Conservation (phyloP, 2,113 vertebrate species). For the Cathartes aura region DNA sequence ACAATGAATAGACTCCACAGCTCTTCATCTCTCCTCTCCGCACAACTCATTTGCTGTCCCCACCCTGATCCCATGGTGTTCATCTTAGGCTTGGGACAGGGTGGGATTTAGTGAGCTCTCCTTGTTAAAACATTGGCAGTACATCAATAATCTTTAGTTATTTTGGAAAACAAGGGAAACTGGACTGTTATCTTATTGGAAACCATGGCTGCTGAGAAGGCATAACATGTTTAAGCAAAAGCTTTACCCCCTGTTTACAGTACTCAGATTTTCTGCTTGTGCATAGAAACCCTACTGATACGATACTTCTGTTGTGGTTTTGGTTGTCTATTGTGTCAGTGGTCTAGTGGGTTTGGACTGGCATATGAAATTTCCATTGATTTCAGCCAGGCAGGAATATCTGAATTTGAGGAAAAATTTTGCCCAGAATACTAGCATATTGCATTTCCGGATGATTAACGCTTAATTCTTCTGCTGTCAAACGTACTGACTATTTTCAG, state of each 20-base stretch:
- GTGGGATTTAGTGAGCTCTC: constrained; percentile 25
- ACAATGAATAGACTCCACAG: constrained; percentile 4
- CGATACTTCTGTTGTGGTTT: fast-evolving
- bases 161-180: constrained; percentile 47
- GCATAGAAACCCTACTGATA: background rate
- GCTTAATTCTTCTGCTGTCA: background rate
- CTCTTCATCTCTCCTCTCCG: background rate
- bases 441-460: background rate
- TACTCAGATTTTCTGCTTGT: background rate
- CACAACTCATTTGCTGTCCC: background rate
- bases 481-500: background rate
- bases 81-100: background rate
- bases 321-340: background rate
- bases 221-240: background rate
- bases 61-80: constrained; percentile 44
- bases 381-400: background rate
- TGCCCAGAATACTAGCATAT: background rate
- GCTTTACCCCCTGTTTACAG: background rate
- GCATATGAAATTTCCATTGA: background rate
- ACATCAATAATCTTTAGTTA: constrained; percentile 40
- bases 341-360: background rate
- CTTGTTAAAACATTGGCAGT: constrained; percentile 40
- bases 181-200: background rate
- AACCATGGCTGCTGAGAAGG: constrained; percentile 4
- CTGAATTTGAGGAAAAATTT: background rate